Evolutionary conservation across 2,797 vertebrate genomes (phyloP).

Genomic region (Monodelphis domestica): DNA sequence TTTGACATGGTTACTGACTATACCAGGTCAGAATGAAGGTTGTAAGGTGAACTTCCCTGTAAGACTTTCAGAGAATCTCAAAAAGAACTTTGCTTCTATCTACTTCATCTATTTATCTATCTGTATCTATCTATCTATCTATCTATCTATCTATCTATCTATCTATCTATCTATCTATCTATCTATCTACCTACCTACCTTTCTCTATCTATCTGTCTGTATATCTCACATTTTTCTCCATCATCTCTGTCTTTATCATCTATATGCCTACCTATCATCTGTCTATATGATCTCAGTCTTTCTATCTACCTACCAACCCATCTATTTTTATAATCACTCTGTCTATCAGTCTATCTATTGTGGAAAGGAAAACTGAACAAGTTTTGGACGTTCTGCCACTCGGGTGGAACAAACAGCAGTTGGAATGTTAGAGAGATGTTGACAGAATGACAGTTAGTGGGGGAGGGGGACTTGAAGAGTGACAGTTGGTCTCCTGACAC

Average conservation of each 20-base stretch:
- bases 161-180: too few species aligned
- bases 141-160: not conserved
- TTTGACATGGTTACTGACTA: not conserved
- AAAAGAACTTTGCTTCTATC: not conserved
- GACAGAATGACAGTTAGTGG: too few species aligned
- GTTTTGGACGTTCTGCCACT: too few species aligned
- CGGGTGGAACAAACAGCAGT: too few species aligned
- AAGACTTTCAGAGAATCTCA: not conserved
- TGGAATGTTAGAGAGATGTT: too few species aligned
- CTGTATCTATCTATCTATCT: not conserved
- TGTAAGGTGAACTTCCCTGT: not conserved
- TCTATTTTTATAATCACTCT: not conserved
- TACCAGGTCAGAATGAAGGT: not conserved
- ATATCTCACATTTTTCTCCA: fast-evolving
- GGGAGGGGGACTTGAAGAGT: too few species aligned
- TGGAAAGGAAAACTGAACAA: too few species aligned
- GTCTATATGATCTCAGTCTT: fast-evolving
- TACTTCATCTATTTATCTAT: too few species aligned
- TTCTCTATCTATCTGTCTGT: not conserved
- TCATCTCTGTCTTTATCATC: fast-evolving
- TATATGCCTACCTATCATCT: not conserved
- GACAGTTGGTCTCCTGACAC: too few species aligned
- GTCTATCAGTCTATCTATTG: not conserved
- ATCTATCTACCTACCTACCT: too few species aligned
- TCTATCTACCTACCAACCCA: too few species aligned